Conservation (phyloP, 2,113 vertebrate genomes). For the Panthera uncia region DNA sequence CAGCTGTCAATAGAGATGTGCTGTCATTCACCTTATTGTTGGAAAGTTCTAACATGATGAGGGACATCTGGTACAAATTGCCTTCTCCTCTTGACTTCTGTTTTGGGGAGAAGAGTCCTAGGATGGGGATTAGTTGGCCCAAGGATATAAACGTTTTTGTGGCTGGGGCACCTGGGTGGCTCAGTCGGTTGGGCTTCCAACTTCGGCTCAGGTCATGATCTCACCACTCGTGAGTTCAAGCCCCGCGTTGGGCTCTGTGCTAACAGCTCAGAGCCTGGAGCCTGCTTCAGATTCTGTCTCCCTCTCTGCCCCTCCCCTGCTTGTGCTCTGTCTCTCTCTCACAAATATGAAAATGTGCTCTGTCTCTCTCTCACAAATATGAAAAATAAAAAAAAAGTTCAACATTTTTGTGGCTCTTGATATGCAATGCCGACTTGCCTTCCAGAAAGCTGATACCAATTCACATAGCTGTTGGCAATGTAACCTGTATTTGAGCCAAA, state of each 20-base stretch:
- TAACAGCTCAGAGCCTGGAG: too few relatives aligned
- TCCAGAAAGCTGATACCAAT: constrained; percentile 16
- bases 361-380: too few relatives aligned
- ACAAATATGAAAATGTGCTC: too few relatives aligned
- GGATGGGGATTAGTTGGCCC: neutral
- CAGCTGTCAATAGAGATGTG: neutral
- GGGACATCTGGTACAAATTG: neutral
- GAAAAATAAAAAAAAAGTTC: too few relatives aligned
- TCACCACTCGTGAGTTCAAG: too few relatives aligned
- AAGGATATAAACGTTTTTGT: neutral
- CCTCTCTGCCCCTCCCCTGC: too few relatives aligned
- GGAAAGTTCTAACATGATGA: neutral
- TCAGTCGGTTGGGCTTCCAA: too few relatives aligned
- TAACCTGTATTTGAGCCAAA: neutral
- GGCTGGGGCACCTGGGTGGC: neutral
- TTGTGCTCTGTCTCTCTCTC: too few relatives aligned
- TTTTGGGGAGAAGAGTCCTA: neutral
- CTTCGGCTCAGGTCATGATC: too few relatives aligned
- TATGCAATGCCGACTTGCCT: neutral
- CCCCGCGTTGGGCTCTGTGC: too few relatives aligned
- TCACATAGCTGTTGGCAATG: neutral
- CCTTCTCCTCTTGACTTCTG: neutral
- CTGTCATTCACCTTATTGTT: neutral
- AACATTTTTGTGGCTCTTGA: neutral
- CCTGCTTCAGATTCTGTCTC: too few relatives aligned